Evolutionary conservation across 2,888 invertebrate species (phyloP).

Genomic region (Noctua fimbriata): DNA sequence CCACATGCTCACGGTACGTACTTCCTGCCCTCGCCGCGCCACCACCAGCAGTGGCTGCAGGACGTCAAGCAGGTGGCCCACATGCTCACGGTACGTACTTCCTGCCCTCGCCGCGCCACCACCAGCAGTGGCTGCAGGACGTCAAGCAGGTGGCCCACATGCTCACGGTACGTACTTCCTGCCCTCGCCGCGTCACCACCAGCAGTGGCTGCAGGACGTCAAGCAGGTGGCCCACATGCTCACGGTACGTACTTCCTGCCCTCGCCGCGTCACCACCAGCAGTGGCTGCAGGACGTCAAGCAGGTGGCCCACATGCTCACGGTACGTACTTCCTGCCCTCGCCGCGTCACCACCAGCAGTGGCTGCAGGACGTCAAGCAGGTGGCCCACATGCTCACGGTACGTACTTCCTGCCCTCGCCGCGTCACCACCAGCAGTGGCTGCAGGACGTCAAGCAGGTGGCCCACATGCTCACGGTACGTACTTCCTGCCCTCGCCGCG

Average conservation of each 20-base stretch:
- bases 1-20: slow-evolving; percentile 3
- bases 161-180: slow-evolving; percentile 63
- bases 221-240: slow-evolving; percentile 67
- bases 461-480: not conserved
- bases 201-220: slow-evolving; percentile 63
- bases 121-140: slow-evolving; percentile 73
- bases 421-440: not conserved
- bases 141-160: slow-evolving; percentile 71
- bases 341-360: not conserved
- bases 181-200: not conserved
- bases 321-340: slow-evolving; percentile 57
- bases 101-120: slow-evolving; percentile 48
- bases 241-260: slow-evolving; percentile 60
- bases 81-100: slow-evolving; percentile 64
- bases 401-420: slow-evolving; percentile 31
- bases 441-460: not conserved
- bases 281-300: slow-evolving; percentile 65
- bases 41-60: slow-evolving; percentile 79
- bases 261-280: not conserved
- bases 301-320: slow-evolving; percentile 67
- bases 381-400: slow-evolving; percentile 71
- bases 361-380: not conserved
- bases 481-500: slow-evolving; percentile 73
- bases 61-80: slow-evolving; percentile 75
- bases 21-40: slow-evolving; percentile 74